Conservation (phyloP, 2,113 vertebrate species). For the Aegithalos caudatus region DNA sequence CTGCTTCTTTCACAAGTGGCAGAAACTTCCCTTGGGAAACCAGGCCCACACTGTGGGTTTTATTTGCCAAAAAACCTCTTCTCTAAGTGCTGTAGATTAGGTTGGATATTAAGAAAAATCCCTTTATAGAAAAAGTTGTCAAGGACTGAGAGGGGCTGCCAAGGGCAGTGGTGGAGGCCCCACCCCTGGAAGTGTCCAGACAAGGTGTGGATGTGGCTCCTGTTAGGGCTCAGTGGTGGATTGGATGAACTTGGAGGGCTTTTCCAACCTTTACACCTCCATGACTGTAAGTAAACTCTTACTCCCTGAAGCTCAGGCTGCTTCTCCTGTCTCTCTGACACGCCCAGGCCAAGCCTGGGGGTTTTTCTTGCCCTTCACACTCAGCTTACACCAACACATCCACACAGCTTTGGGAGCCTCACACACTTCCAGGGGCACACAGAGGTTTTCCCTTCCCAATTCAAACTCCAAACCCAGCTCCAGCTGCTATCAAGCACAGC, state of each 20-base stretch:
- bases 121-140: neutral
- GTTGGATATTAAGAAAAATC: neutral
- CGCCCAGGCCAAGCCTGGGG: neutral
- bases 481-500: neutral
- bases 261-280: neutral
- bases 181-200: neutral
- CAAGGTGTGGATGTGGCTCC: neutral
- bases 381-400: neutral
- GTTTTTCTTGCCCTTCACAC: neutral
- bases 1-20: neutral
- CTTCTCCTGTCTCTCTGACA: neutral
- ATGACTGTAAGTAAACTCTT: neutral
- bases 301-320: neutral
- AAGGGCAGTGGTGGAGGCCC: neutral
- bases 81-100: neutral
- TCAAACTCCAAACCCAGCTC: neutral
- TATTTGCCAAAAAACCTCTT: neutral
- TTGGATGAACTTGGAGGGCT: neutral
- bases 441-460: neutral
- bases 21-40: neutral
- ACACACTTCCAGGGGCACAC: neutral
- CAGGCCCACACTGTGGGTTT: accelerated
- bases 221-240: neutral
- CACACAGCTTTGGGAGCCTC: neutral
- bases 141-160: neutral